Conservation (phyloP, 1,140 invertebrate genomes). For the Himalopsyche phryganea region DNA sequence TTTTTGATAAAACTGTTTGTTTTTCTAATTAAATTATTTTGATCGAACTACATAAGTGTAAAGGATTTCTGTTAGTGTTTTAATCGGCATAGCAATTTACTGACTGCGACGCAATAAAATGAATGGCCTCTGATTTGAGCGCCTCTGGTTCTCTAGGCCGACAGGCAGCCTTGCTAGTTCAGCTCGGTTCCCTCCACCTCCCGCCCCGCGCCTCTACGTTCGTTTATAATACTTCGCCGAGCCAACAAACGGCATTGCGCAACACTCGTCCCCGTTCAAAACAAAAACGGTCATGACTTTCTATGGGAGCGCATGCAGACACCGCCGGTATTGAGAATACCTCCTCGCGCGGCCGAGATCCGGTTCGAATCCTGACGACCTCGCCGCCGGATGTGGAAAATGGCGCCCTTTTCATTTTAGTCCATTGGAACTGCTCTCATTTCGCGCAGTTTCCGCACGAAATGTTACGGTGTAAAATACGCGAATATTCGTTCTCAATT, state of each 20-base stretch:
- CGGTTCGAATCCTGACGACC: slow-evolving; percentile 1
- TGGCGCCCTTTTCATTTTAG: not conserved
- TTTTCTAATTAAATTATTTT: too few species aligned
- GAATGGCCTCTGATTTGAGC: too few species aligned
- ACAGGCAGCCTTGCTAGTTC: not conserved
- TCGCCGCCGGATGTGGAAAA: slow-evolving; percentile 1
- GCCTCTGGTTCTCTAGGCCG: not conserved
- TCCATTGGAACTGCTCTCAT: not conserved
- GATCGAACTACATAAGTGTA: too few species aligned
- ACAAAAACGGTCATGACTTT: slow-evolving; percentile 28
- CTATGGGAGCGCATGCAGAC: slow-evolving; percentile 4
- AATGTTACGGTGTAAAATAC: too few species aligned
- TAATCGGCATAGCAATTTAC: too few species aligned
- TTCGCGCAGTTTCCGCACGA: not conserved
- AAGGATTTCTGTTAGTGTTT: too few species aligned
- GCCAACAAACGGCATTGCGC: slow-evolving; percentile 14
- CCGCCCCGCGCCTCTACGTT: not conserved
- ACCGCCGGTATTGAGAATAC: not conserved
- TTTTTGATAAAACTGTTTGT: too few species aligned
- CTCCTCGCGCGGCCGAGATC: slow-evolving; percentile 2
- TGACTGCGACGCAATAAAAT: too few species aligned
- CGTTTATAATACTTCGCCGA: not conserved
- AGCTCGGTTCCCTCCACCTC: not conserved
- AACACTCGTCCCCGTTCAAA: slow-evolving; percentile 9
- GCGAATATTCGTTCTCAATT: too few species aligned